phyloP scores from a whole-genome alignment of 1,140 invertebrate genomes.

The Eufriesea mexicana region DNA sequence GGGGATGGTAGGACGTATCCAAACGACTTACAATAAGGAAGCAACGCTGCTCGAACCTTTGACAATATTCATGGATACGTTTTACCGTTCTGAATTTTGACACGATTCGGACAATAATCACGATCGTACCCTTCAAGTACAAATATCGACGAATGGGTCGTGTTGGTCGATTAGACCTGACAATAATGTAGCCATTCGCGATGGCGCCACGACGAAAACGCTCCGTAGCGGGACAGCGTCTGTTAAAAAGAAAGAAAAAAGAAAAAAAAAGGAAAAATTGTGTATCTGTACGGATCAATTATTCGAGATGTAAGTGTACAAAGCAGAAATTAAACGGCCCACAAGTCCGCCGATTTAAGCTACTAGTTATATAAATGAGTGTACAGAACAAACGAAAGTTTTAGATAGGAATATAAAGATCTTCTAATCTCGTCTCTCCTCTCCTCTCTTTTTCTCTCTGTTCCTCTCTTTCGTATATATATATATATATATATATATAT shows the following conservation, averaged over 20 bases:
- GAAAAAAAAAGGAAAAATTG: not conserved
- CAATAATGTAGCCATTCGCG: not conserved
- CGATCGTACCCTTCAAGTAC: conserved; percentile 24
- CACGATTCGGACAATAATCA: conserved; percentile 34
- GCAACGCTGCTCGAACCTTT: not conserved
- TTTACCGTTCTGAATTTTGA: not conserved
- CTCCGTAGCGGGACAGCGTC: not conserved
- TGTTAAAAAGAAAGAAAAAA: not conserved
- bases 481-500: too few relatives aligned
- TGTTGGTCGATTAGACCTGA: not conserved
- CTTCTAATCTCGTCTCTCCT: conserved; percentile 11
- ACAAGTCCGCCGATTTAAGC: not conserved
- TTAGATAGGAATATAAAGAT: conserved; percentile 30
- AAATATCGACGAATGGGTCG: conserved; percentile 12
- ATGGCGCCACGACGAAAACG: not conserved
- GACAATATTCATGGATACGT: conserved; percentile 7
- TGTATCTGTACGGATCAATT: conserved; percentile 51
- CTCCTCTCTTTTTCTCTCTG: conserved; percentile 7
- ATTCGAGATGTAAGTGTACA: conserved; percentile 57
- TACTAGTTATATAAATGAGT: conserved; percentile 9
- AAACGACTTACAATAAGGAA: not conserved
- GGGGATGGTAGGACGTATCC: not conserved
- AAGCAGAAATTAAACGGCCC: conserved; percentile 30
- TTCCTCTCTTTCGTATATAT: not conserved
- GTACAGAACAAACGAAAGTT: conserved; percentile 24